Base-by-base conservation (phyloP, 2,797 vertebrate genomes). In the Notoglanidium macrostoma region DNA sequence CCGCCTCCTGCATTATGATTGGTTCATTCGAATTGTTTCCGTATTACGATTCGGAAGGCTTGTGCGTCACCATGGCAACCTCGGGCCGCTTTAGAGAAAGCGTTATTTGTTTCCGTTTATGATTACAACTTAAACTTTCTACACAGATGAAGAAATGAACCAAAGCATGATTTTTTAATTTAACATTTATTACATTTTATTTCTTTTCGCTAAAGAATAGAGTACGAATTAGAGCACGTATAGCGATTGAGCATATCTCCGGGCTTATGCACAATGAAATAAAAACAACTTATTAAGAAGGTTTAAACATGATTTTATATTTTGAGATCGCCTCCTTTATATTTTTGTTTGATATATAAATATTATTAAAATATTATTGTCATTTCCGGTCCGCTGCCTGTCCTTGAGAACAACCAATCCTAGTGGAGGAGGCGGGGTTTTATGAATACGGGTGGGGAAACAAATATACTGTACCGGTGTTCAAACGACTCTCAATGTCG, bases 381-480 rank as follows among this genome's bases (percentile, higher is more conserved):
- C 12, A 61, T 23, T 80, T 79, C 77, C 29, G 29, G 15, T 61
- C 17, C 35, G 35, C 3, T 1, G 0, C 2, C 11, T 10, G 57
- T 14, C 57, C 35, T 7, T 1, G 1, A 32, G 44, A 67, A n/a
- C 46, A 67, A 51, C 84, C 40, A 77, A 61, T 78, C 72, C 65
- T 3, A 54, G 11, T 1, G 29, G 1, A 65, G 84, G 17, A 26
- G 84, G 84, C 72, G 59, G 19, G 59, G n/a, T 9, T 78, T 84
- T 0, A 23, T 32, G 35, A 78, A 85, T 40, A 85, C 84, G 17
- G 59, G 29, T 85, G n/a, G 72, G 73, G 61, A 80, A 88, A 40
- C 12, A 55, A 76, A 67, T 0, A 2, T 14, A 21, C n/a, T 3
- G 63, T 68, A 51, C 63, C 44, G 44, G 61, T 67, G 61, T 67